Conservation (phyloP, 2,113 vertebrate genomes). For the Trichomycterus rosablanca region DNA sequence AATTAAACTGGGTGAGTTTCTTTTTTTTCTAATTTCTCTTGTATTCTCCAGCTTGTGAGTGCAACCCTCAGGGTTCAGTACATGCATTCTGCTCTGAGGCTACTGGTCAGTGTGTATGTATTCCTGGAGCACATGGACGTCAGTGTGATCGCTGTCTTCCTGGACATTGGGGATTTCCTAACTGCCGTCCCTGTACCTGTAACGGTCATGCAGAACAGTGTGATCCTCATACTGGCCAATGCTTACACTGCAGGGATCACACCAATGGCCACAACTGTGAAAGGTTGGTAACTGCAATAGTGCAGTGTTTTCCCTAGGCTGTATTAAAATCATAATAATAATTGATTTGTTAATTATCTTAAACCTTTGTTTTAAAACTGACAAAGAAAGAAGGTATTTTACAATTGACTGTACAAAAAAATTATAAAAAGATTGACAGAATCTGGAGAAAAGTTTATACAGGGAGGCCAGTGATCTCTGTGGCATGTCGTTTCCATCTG, state of each 20-base stretch:
- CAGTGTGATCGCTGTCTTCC: constrained; percentile 87
- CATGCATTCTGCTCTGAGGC: constrained; percentile 74
- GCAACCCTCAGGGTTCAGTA: constrained; percentile 79
- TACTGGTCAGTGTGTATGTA: constrained; percentile 86
- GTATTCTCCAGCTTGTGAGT: constrained; percentile 75
- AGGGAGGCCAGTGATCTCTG: too few species aligned
- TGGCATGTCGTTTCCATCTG: too few species aligned
- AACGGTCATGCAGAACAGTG: constrained; percentile 84
- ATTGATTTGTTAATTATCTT: too few species aligned
- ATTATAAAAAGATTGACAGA: too few species aligned
- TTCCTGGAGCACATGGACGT: constrained; percentile 73
- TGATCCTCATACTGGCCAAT: constrained; percentile 73
- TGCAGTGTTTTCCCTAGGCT: too few species aligned
- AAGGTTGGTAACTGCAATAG: constrained; percentile 71
- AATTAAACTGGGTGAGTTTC: neutral
- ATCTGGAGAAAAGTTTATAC: too few species aligned
- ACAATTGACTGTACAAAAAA: too few species aligned
- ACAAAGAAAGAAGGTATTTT: too few species aligned
- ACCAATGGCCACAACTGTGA: constrained; percentile 82
- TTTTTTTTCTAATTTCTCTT: neutral
- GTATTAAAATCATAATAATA: too few species aligned
- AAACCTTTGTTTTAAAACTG: too few species aligned
- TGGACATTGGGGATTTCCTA: constrained; percentile 88
- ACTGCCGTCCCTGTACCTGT: constrained; percentile 84
- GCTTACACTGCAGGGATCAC: constrained; percentile 78